Evolutionary conservation across 92 coral and sea anemone genomes (phyloP).

Genomic region (Paragorgia papillata): DNA sequence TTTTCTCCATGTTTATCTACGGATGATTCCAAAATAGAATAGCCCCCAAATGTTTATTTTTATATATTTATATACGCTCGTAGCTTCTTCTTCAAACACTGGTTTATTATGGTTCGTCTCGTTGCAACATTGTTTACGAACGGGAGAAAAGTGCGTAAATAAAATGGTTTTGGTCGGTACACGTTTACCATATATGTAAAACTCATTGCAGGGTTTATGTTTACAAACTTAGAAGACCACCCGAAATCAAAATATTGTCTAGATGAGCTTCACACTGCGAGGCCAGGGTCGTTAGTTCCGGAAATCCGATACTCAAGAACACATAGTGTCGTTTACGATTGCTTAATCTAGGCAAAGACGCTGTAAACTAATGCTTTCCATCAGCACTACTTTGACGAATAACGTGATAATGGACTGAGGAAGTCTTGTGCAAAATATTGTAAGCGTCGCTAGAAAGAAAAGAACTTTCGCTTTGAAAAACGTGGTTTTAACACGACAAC

Average conservation of each 20-base stretch:
- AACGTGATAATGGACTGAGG: background rate
- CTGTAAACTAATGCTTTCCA: no score
- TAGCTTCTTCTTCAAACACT: background rate
- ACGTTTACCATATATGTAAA: background rate
- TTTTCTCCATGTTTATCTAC: no score
- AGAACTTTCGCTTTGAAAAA: no score
- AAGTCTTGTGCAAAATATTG: background rate
- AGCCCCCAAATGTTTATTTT: no score
- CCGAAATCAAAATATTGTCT: constrained; percentile 14
- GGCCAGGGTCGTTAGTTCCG: background rate
- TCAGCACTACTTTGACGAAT: no score
- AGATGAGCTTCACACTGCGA: background rate
- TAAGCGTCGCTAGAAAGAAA: no score
- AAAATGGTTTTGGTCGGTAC: background rate
- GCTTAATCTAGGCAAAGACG: no score
- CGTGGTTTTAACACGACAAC: no score
- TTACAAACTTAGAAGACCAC: constrained; percentile 9
- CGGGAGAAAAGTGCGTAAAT: constrained; percentile 4
- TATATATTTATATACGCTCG: no score
- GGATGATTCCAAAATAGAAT: no score
- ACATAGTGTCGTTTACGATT: no score
- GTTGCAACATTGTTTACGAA: background rate
- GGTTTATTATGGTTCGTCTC: background rate
- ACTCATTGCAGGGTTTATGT: constrained; percentile 11
- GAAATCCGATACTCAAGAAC: background rate